phyloP scores from a whole-genome alignment of 64 coral and sea anemone species.

The Pachyseris speciosa region DNA sequence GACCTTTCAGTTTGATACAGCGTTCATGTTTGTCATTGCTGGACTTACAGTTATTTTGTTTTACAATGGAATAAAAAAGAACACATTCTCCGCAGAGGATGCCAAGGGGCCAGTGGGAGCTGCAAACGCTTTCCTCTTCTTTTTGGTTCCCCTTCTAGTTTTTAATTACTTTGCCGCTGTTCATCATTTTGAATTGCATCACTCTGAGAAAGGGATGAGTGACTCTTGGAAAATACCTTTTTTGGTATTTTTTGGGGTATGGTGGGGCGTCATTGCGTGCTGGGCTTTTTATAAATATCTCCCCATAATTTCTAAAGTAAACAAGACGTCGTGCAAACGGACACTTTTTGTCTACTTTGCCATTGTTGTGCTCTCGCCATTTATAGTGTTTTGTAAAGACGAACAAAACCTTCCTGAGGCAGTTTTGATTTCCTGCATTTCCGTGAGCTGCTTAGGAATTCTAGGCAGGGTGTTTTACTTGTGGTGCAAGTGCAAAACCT shows the following conservation, averaged over 20 bases:
- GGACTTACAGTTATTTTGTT: constrained; percentile 74
- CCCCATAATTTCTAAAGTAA: not conserved
- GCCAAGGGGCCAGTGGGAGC: constrained; percentile 13
- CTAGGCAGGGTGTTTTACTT: not conserved
- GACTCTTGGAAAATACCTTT: not conserved
- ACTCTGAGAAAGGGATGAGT: not conserved
- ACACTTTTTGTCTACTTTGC: not conserved
- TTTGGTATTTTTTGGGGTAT: not conserved
- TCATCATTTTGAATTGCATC: not conserved
- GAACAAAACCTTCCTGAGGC: constrained; percentile 2
- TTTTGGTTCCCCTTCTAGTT: constrained; percentile 26
- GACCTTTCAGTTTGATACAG: constrained; percentile 85
- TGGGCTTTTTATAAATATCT: constrained; percentile 21
- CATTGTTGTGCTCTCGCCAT: not conserved
- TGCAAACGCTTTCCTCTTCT: constrained; percentile 45
- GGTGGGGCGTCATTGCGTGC: not conserved
- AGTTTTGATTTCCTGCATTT: constrained; percentile 32
- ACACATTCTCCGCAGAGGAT: not conserved
- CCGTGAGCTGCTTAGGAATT: not conserved
- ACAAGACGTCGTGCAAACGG: not conserved
- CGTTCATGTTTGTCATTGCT: constrained; percentile 85
- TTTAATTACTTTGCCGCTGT: constrained; percentile 70
- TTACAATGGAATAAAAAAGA: constrained; percentile 57
- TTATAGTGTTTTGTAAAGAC: not conserved
- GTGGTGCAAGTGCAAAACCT: too few species aligned